phyloP scores from a whole-genome alignment of 2,113 vertebrate species.

The Andinoacara biseriatus region DNA sequence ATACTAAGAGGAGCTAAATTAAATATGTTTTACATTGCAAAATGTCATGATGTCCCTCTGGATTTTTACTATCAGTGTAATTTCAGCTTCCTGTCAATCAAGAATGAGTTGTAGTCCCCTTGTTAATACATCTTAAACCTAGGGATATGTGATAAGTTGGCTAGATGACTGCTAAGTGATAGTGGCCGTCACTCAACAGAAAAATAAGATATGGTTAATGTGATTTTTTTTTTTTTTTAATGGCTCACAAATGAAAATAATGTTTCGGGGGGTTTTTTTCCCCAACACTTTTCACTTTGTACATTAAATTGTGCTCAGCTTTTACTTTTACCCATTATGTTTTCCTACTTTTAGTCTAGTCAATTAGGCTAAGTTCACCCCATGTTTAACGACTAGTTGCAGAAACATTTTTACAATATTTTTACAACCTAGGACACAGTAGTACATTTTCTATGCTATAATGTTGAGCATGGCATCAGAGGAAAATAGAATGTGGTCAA shows the following conservation, averaged over 20 bases:
- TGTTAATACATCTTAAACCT: constrained; percentile 1
- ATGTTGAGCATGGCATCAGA: neutral
- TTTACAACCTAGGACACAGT: neutral
- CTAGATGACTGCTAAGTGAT: neutral
- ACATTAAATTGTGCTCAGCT: neutral
- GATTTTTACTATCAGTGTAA: constrained; percentile 8
- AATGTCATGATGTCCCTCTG: neutral
- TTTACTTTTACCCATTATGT: accelerated
- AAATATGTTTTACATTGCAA: neutral
- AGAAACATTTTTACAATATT: neutral
- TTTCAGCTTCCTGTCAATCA: neutral
- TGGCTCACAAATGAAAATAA: neutral
- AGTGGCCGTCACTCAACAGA: neutral
- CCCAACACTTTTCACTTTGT: neutral
- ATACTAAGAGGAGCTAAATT: neutral
- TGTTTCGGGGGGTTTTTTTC: neutral
- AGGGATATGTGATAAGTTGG: neutral
- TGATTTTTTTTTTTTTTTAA: neutral
- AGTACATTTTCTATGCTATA: neutral
- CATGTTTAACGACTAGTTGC: neutral
- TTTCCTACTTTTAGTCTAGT: neutral
- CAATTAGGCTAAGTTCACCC: neutral
- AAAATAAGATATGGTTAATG: neutral
- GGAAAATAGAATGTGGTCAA: neutral
- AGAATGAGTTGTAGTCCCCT: neutral